Conservation (phyloP, 2,113 vertebrate genomes). For the Platysternon megacephalum region DNA sequence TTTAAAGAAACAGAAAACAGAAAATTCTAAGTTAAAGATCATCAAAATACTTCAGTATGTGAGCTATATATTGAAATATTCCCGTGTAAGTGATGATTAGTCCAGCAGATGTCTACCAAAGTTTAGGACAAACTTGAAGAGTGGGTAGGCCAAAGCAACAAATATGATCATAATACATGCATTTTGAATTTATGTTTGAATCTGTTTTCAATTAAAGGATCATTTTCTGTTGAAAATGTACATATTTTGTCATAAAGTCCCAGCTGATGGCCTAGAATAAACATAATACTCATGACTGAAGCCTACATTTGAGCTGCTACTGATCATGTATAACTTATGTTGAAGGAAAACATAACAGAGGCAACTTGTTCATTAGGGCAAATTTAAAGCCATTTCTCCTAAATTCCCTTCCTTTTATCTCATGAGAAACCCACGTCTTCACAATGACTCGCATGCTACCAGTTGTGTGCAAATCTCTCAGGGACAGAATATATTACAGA, state of each 20-base stretch:
- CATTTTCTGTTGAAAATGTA: background rate
- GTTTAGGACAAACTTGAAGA: background rate
- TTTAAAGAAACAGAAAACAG: background rate
- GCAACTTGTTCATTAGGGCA: background rate
- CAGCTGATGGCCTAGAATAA: background rate
- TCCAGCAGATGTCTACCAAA: background rate
- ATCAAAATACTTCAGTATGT: background rate
- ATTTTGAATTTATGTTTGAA: background rate
- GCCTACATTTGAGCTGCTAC: background rate
- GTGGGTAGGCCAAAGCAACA: background rate
- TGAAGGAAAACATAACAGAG: background rate
- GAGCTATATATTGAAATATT: background rate
- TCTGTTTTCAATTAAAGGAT: background rate
- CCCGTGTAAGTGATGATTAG: background rate
- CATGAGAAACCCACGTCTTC: background rate
- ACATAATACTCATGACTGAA: background rate
- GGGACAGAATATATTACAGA: background rate
- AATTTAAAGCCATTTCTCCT: accelerated
- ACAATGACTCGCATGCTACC: background rate
- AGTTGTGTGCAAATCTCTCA: background rate
- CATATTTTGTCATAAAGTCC: background rate
- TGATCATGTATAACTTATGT: background rate
- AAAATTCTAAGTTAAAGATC: background rate
- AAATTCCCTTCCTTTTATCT: background rate
- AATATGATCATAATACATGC: background rate